These are phyloP conservation scores for Mustela lutreola DNA, from an alignment of 2,113 vertebrate genomes.

Conservation along the genomic window DNA sequence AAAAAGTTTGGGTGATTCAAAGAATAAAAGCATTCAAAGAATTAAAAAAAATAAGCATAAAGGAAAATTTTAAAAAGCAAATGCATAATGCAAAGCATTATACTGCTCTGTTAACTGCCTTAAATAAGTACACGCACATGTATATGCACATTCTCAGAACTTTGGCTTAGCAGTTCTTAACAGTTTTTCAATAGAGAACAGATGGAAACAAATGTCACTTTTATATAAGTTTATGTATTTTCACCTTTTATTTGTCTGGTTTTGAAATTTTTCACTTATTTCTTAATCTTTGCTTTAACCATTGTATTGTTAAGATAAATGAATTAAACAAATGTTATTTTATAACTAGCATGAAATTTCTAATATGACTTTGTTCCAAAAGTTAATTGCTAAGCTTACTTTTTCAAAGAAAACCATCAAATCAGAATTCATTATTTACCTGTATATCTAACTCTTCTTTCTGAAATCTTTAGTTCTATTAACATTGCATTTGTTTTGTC, in stretches of 20 bases:
- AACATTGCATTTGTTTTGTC: neutral
- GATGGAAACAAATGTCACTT: conserved; percentile 68
- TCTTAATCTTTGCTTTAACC: conserved; percentile 29
- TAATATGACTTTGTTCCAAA: conserved; percentile 27
- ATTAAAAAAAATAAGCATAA: conserved; percentile 35
- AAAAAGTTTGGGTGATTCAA: conserved; percentile 41
- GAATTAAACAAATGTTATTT: conserved; percentile 50
- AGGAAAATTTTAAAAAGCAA: conserved; percentile 19
- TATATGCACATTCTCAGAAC: neutral
- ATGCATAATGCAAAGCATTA: conserved; percentile 51
- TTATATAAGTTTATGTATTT: conserved; percentile 37
- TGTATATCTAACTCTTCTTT: neutral
- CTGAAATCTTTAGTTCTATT: neutral
- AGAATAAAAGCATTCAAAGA: conserved; percentile 14
- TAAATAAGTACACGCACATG: neutral
- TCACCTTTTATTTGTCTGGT: conserved; percentile 51
- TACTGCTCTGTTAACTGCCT: neutral
- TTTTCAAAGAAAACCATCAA: neutral
- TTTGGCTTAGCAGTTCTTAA: neutral
- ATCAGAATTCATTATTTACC: neutral
- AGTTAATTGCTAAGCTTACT: neutral
- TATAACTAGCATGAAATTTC: neutral
- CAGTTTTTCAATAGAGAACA: conserved; percentile 53
- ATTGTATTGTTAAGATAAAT: neutral
- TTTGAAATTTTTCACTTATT: conserved; percentile 59